These are phyloP conservation scores for Anguilla marmorata DNA, from an alignment of 2,797 vertebrate genomes.

Conservation along the genomic window DNA sequence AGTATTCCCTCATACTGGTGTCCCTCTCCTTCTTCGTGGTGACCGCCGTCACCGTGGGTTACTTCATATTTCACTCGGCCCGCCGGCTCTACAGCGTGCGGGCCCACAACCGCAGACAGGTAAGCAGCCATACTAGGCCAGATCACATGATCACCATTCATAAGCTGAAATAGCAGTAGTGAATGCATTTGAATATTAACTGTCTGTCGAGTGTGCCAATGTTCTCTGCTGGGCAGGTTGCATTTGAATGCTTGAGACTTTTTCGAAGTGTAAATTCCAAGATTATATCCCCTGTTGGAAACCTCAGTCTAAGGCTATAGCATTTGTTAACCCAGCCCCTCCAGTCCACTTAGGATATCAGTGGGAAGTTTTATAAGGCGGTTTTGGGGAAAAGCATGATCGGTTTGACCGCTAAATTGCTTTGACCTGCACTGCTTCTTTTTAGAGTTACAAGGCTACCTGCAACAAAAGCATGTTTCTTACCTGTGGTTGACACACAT, in stretches of 20 bases:
- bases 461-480: too few relatives aligned
- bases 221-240: neutral
- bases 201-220: neutral
- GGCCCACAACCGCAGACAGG: conserved; percentile 73
- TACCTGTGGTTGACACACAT: too few relatives aligned
- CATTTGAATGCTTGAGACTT: neutral
- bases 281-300: neutral
- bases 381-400: too few relatives aligned
- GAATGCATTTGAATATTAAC: neutral
- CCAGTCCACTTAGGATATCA: too few relatives aligned
- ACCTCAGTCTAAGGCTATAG: too few relatives aligned
- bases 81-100: conserved; percentile 73
- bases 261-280: neutral
- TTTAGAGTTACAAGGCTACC: too few relatives aligned
- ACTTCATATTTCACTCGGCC: conserved; percentile 84
- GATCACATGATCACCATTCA: neutral
- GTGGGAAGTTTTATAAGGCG: too few relatives aligned
- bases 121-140: conserved; percentile 44
- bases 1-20: conserved; percentile 84
- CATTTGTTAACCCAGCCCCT: too few relatives aligned
- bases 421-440: too few relatives aligned
- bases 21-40: conserved; percentile 82
- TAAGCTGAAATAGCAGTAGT: neutral
- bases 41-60: conserved; percentile 80
- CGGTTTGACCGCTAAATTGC: too few relatives aligned